Conservation (phyloP, 2,797 vertebrate genomes). For the Bradypodion ventrale region DNA sequence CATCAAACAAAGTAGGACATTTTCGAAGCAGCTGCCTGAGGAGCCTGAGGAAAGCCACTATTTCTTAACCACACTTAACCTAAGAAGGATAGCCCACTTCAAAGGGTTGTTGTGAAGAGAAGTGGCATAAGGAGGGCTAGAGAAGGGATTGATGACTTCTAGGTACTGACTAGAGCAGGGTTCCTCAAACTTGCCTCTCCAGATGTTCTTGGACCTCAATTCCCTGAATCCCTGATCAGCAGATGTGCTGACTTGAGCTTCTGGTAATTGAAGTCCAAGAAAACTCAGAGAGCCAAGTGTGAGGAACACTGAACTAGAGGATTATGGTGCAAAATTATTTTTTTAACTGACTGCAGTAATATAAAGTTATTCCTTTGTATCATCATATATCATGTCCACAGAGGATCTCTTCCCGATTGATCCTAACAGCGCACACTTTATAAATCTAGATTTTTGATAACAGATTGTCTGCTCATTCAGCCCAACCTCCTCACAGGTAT, state of each 20-base stretch:
- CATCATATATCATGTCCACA: accelerated
- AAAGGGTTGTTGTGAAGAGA: neutral
- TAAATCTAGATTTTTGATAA: conserved; percentile 14
- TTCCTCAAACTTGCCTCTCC: too few species aligned
- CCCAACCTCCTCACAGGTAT: neutral
- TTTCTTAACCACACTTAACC: neutral
- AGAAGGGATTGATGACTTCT: neutral
- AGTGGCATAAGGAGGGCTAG: neutral
- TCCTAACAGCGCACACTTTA: conserved; percentile 36
- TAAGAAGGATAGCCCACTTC: neutral
- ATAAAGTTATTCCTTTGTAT: conserved; percentile 37
- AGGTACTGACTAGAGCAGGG: conserved; percentile 35
- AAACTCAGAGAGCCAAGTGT: too few species aligned
- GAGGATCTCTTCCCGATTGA: conserved; percentile 22
- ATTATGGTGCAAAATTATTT: conserved; percentile 46
- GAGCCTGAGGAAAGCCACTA: neutral
- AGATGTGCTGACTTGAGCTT: too few species aligned
- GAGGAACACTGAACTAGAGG: too few species aligned
- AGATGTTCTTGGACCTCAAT: too few species aligned
- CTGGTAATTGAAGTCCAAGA: too few species aligned
- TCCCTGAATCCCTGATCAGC: too few species aligned
- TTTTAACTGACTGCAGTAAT: conserved; percentile 23
- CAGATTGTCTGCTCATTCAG: conserved; percentile 28
- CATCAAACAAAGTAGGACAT: neutral
- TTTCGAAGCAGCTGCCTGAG: neutral